Evolutionary conservation across 2,797 vertebrate genomes (phyloP).

Genomic region (Oryzias sinensis): DNA sequence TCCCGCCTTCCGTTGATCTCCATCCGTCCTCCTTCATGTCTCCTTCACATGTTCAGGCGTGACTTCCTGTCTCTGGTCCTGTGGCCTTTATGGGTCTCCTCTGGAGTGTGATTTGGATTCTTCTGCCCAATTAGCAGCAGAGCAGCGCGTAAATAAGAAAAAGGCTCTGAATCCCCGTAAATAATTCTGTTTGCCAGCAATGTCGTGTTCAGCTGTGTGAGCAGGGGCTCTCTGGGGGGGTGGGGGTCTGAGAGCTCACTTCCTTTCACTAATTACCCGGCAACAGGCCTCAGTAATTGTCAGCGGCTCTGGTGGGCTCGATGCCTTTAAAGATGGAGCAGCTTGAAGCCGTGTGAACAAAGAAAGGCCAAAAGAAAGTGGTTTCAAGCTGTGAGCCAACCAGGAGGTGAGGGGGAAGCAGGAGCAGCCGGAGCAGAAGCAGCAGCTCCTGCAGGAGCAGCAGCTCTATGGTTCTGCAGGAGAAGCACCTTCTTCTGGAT

Average conservation of each 20-base stretch:
- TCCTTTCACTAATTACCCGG: slow-evolving; percentile 64
- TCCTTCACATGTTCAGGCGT: too few relatives aligned
- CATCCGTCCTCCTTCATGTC: too few relatives aligned
- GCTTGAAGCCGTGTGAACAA: slow-evolving; percentile 14
- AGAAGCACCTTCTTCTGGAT: too few relatives aligned
- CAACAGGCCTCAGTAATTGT: slow-evolving; percentile 62
- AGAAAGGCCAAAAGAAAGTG: slow-evolving; percentile 23
- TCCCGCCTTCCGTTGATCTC: too few relatives aligned
- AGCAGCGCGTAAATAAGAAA: neutral
- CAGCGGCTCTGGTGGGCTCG: slow-evolving; percentile 36
- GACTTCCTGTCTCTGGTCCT: too few relatives aligned
- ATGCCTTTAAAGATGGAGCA: slow-evolving; percentile 57
- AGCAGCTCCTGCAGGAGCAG: neutral
- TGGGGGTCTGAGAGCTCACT: slow-evolving; percentile 34
- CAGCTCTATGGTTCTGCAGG: neutral
- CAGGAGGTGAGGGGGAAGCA: slow-evolving; percentile 19
- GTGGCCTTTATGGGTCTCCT: too few relatives aligned
- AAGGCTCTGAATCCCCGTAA: neutral
- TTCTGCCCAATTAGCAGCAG: slow-evolving; percentile 29
- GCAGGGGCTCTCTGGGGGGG: slow-evolving; percentile 17
- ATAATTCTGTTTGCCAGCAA: slow-evolving; percentile 5
- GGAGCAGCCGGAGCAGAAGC: neutral
- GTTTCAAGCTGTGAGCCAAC: slow-evolving; percentile 31
- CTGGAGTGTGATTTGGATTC: neutral
- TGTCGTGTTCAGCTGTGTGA: slow-evolving; percentile 1